Conservation (phyloP, 2,797 vertebrate species). For the Craterocephalus amniculus region DNA sequence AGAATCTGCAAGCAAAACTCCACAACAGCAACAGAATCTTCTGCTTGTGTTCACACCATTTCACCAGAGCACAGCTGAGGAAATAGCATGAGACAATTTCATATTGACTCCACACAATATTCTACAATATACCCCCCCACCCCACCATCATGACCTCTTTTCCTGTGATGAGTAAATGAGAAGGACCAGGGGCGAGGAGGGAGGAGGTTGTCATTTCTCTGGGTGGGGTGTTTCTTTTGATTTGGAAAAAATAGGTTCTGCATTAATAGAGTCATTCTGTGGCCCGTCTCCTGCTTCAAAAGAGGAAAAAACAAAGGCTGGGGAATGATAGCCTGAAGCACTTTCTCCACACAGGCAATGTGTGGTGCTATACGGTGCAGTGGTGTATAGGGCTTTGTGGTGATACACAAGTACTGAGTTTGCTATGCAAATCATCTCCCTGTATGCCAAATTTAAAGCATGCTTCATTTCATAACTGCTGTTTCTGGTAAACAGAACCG, state of each 20-base stretch:
- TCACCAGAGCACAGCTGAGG: slow-evolving; percentile 8
- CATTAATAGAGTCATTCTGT: slow-evolving; percentile 77
- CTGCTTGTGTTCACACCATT: no score
- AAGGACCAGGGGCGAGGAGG: slow-evolving; percentile 63
- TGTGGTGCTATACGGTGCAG: slow-evolving; percentile 46
- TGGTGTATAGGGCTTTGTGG: slow-evolving; percentile 22
- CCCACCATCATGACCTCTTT: slow-evolving; percentile 60
- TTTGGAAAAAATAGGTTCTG: slow-evolving; percentile 75
- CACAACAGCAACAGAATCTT: no score
- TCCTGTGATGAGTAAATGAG: slow-evolving; percentile 57
- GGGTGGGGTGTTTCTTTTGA: slow-evolving; percentile 70
- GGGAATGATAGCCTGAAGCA: slow-evolving; percentile 67
- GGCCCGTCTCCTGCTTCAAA: slow-evolving; percentile 62
- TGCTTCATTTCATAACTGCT: slow-evolving; percentile 11
- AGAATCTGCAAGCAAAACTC: no score
- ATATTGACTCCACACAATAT: slow-evolving; percentile 30
- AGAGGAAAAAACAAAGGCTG: slow-evolving; percentile 64
- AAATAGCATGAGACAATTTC: slow-evolving; percentile 24
- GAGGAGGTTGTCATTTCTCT: slow-evolving; percentile 58
- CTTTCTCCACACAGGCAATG: slow-evolving; percentile 40
- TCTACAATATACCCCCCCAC: slow-evolving; percentile 32
- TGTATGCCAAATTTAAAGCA: slow-evolving; percentile 23
- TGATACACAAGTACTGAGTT: slow-evolving; percentile 21
- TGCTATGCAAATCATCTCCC: slow-evolving; percentile 38
- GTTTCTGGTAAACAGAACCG: slow-evolving; percentile 22